Base-by-base conservation (phyloP, 2,888 invertebrate genomes). In the Cryptus armator region DNA sequence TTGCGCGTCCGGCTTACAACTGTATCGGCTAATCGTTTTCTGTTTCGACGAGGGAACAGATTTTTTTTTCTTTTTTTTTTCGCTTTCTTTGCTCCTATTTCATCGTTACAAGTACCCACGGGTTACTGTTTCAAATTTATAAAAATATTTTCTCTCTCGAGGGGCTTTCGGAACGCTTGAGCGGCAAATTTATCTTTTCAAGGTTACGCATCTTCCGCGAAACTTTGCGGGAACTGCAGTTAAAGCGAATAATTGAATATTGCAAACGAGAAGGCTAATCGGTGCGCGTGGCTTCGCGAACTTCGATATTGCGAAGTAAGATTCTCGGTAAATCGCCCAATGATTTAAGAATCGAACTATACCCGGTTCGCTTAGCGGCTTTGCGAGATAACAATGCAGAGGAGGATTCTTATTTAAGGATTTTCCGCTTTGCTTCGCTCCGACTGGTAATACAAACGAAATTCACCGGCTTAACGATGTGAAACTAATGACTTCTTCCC, bases 21-120 rank as follows among this genome's bases (percentile, higher is more conserved):
- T 90, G 90, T 90, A 92, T 90, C 90, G 89, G 87, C 87, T 91
- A 91, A 92, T 92, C 91, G 90, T 89, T 89, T 88, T 87, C 83
- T 37, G 14, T 53, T 46, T n/a, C 56, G 12, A 59, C 37, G 77
- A 48, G 37, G 48, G 59, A 62, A 29, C 48, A 10, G 37, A 70
- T 75, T 68, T 51, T 75, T 74, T 74, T 32, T 37, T 43, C n/a
- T 64, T 37, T 4, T 9, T 14, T 12, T 19, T 37, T 9, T 24
- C 56, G 19, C 3, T 24, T 24, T 10, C 56, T 37, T 37, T 9
- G 37, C 56, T 24, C 12, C 56, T 9, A 56, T 24, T 24, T 12
- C 24, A 43, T 80, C n/a, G 1, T 44, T 24, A 43, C 16, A 32
- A 51, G 32, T 79, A 53, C 56, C 4, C 71, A 53, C 56, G 9